Evolutionary conservation across 2,113 vertebrate genomes (phyloP), one percentile per base, ranked within the genome.

Genomic region (Anhinga rufa): DNA sequence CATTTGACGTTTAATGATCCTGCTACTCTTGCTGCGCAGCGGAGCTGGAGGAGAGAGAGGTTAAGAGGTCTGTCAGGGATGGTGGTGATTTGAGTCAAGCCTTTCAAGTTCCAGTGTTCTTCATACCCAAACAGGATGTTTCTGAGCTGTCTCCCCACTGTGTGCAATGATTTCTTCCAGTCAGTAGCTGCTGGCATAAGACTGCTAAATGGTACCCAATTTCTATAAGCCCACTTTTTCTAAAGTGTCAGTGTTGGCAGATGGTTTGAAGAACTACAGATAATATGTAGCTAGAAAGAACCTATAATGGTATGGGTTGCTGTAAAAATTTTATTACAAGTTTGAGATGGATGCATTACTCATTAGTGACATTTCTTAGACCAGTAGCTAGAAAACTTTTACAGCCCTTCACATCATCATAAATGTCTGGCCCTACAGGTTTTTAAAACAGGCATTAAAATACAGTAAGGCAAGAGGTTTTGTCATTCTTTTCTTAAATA

Each of bases 401-500:
- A 88, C 74, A 90, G 52, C 52, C 82, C 34, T 95, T 94, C 80
- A 92, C 22, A 69, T 81, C 82, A 85, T 55, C 60, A 17, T 79
- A 82, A 92, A 85, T 84, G 34, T 26, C 20, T 57, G 15, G 71
- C 32, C 55, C 46, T 34, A 46, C 4, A 70, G 55, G 17, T 87
- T 76, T 93, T 88, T 32, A 77, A 91, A 80, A 49, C 14, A 79
- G 31, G 12, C 22, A 64, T 76, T 91, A 66, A 91, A 82, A 86
- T 51, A 8, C 21, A 68, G 10, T 44, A 64, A 88, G 44, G 17
- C 32, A 18, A 84, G 38, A 78, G 26, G 61, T 82, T 88, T 83
- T 86, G 29, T 61, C n/a, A 55, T 72, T 77, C 17, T 86, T 86
- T 81, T 83, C 66, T 95, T 93, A 81, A 94, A 95, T 92, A 79